Evolutionary conservation across 2,113 vertebrate genomes (phyloP).

Genomic region (Eubucco bourcierii): DNA sequence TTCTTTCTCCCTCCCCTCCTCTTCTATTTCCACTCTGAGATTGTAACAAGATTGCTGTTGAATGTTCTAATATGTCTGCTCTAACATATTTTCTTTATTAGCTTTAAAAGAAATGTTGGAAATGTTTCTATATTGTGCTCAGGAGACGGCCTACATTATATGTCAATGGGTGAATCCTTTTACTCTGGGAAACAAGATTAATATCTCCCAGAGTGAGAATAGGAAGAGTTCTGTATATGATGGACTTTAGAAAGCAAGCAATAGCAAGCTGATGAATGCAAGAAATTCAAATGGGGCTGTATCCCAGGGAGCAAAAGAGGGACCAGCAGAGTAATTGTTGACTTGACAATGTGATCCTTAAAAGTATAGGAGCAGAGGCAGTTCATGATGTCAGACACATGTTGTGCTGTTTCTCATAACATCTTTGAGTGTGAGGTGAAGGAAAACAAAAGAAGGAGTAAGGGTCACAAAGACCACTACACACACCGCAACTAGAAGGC

Average conservation of each 20-base stretch:
- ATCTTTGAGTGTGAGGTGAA: not conserved
- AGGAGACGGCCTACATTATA: not conserved
- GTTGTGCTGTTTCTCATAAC: slow-evolving; percentile 11
- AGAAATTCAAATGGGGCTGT: slow-evolving; percentile 28
- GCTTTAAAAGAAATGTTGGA: slow-evolving; percentile 18
- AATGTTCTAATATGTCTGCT: not conserved
- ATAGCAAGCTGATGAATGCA: slow-evolving; percentile 19
- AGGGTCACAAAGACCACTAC: not conserved
- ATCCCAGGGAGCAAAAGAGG: slow-evolving; percentile 1
- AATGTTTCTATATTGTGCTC: slow-evolving; percentile 14
- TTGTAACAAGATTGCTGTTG: not conserved
- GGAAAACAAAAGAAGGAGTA: slow-evolving; percentile 3
- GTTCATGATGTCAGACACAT: slow-evolving; percentile 18
- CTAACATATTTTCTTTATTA: slow-evolving; percentile 6
- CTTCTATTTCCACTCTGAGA: not conserved
- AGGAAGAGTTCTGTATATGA: slow-evolving; percentile 14
- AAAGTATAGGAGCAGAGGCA: not conserved
- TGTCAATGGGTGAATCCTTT: not conserved
- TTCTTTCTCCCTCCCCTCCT: not conserved
- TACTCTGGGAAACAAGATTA: slow-evolving; percentile 38
- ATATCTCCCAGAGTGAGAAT: slow-evolving; percentile 4
- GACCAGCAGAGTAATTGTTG: slow-evolving; percentile 34
- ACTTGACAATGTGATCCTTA: not conserved
- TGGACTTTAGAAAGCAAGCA: slow-evolving; percentile 2
- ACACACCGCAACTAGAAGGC: not conserved